Base-by-base conservation (phyloP, 1,140 invertebrate genomes). In the Acyrthosiphon pisum region DNA sequence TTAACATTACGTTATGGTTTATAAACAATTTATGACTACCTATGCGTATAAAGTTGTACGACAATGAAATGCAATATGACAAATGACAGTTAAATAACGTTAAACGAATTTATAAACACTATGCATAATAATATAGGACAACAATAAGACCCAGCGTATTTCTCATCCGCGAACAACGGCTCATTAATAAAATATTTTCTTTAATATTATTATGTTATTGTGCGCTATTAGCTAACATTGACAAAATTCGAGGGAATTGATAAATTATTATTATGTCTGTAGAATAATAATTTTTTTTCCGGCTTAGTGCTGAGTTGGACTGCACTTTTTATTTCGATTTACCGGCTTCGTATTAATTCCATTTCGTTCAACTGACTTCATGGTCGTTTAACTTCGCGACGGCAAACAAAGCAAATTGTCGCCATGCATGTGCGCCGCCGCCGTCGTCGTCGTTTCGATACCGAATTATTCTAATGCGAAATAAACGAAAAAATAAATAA, bases 311-410 rank as follows among this genome's bases (percentile, higher is more conserved):
- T n/a, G 44, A 11, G 44, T 46, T 48, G 1, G 11, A 48, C 26
- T 46, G 23, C 46, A 87, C 7, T 86, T 87, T 87, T 30, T 87
- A 11, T 48, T 18, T 50, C 18, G 48, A 18, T 53, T 87, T 46
- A 0, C 9, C 23, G 22, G 76, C 41, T 4, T 84, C 23, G 23
- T 87, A 87, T 87, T 87, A 87, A 87, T 87, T 87, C 41, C 11
- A 46, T 87, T 87, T 87, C 44, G 84, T 87, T 46, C 86, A n/a
- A 20, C 86, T 4, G 86, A 87, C 46, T 50, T 87, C 86, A 87
- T 46, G 86, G 86, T 87, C 86, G 86, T 87, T 48, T 87, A 87
- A 87, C 86, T 87, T 87, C 46, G 14, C 9, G 26, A 18, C 86
- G 44, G 48, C 86, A 87, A 87, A 87, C 46, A 87, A 48, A 87